phyloP scores from a whole-genome alignment of 2,888 invertebrate species.

The Notodonta dromedarius region DNA sequence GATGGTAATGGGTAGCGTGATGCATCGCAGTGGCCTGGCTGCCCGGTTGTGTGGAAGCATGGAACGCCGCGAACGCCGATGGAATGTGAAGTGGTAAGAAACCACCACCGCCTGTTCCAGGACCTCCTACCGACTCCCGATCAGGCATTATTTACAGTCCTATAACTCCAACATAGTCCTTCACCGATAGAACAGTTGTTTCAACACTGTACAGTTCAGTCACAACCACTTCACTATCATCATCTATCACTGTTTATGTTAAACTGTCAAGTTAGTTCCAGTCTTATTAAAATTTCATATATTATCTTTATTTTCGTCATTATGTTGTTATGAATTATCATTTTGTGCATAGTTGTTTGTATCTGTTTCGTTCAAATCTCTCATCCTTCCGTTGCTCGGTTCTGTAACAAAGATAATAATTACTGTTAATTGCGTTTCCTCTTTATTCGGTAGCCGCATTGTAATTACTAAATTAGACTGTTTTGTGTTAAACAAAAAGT shows the following conservation, averaged over 20 bases:
- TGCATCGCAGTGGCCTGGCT: constrained; percentile 84
- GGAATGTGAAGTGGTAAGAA: constrained; percentile 84
- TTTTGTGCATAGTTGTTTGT: constrained; percentile 47
- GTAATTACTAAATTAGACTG: constrained; percentile 50
- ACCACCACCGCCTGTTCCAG: constrained; percentile 83
- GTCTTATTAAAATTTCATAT: constrained; percentile 50
- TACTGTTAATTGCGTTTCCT: constrained; percentile 47
- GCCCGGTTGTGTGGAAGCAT: constrained; percentile 85
- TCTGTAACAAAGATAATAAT: constrained; percentile 70
- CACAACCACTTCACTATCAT: constrained; percentile 32
- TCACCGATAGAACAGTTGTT: constrained; percentile 37
- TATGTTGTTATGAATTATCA: constrained; percentile 48
- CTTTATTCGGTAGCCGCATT: constrained; percentile 53
- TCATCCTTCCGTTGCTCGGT: constrained; percentile 46
- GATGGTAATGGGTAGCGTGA: constrained; percentile 82
- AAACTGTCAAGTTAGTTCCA: constrained; percentile 73
- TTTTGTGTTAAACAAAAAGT: constrained; percentile 50
- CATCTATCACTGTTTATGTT: constrained; percentile 18
- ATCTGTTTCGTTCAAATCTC: constrained; percentile 29
- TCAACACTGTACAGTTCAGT: constrained; percentile 40
- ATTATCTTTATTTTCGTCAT: constrained; percentile 61
- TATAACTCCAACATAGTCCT: constrained; percentile 60
- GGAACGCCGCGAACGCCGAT: constrained; percentile 85
- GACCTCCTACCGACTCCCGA: constrained; percentile 82
- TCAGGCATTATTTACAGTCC: constrained; percentile 80